A percentile compares a stretch with the other conserved stretches of the same genome.
phyloP scores from a whole-genome alignment of 2,113 vertebrate genomes.

The Gambusia affinis region DNA sequence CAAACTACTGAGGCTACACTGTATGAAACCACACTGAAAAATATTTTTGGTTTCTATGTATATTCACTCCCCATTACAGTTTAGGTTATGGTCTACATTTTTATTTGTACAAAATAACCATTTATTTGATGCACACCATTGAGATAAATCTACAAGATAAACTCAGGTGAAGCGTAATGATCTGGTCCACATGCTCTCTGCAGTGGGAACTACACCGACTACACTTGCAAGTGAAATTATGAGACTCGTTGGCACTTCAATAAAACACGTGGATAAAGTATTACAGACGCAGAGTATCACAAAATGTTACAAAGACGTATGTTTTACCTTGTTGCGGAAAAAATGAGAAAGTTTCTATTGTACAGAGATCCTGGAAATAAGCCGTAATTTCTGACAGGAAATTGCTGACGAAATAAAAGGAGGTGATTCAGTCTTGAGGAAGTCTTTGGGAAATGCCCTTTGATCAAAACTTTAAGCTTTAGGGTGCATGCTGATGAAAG shows the following conservation, averaged over 20 bases:
- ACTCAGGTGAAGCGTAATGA: constrained; percentile 34
- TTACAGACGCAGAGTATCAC: constrained; percentile 36
- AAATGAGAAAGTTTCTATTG: constrained; percentile 11
- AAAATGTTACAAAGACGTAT: constrained; percentile 30
- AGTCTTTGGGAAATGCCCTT: constrained; percentile 56
- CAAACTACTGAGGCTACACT: constrained; percentile 44
- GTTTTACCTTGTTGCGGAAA: background rate
- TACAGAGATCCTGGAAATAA: constrained; percentile 19
- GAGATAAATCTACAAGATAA: constrained; percentile 22
- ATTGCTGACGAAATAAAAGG: constrained; percentile 15
- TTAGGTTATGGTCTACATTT: background rate
- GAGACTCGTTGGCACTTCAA: constrained; percentile 71
- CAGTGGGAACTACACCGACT: constrained; percentile 35
- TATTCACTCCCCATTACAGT: background rate
- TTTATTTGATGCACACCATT: constrained; percentile 18
- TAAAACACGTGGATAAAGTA: constrained; percentile 31
- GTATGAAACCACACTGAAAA: constrained; percentile 44
- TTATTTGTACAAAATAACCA: background rate
- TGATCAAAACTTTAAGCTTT: constrained; percentile 30
- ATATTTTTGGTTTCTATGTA: constrained; percentile 10
- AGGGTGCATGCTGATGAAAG: constrained; percentile 40
- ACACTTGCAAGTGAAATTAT: constrained; percentile 32
- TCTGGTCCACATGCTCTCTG: constrained; percentile 11
- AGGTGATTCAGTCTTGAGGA: constrained; percentile 35
- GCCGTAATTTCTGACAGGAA: constrained; percentile 8